These are phyloP conservation scores for Taurulus bubalis DNA, from an alignment of 2,113 vertebrate genomes.

Conservation along the genomic window DNA sequence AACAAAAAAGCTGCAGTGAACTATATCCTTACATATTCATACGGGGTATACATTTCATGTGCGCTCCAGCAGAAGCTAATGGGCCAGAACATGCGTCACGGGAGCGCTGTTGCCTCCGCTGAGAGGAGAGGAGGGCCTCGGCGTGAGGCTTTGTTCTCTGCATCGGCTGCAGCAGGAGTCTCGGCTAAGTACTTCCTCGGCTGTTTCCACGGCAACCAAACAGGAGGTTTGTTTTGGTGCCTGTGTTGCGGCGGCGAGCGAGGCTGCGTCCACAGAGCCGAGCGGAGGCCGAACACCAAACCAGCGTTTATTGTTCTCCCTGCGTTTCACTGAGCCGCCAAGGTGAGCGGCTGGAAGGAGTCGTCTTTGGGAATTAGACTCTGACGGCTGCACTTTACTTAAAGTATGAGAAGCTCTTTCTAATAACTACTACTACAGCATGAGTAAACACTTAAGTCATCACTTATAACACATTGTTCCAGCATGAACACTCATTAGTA, in stretches of 20 bases:
- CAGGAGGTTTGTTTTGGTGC: constrained; percentile 77
- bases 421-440: no score
- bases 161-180: constrained; percentile 66
- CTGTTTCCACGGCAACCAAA: constrained; percentile 79
- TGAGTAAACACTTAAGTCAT: no score
- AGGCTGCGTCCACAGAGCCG: constrained; percentile 37
- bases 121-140: constrained; percentile 51
- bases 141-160: constrained; percentile 68
- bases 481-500: no score
- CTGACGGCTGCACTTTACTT: not conserved
- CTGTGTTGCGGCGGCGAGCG: constrained; percentile 52
- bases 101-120: constrained; percentile 47
- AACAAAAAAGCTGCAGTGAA: constrained; percentile 38
- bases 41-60: constrained; percentile 43
- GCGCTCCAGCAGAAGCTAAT: constrained; percentile 38
- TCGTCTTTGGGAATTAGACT: not conserved
- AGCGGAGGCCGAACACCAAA: no score
- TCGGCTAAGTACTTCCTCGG: constrained; percentile 65
- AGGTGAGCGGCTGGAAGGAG: constrained; percentile 39
- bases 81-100: constrained; percentile 64
- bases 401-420: no score
- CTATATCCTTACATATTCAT: constrained; percentile 56
- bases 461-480: no score
- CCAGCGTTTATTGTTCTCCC: constrained; percentile 3
- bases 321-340: constrained; percentile 42